Conservation (phyloP, 2,797 vertebrate species). For the Melanotaenia nigrans region DNA sequence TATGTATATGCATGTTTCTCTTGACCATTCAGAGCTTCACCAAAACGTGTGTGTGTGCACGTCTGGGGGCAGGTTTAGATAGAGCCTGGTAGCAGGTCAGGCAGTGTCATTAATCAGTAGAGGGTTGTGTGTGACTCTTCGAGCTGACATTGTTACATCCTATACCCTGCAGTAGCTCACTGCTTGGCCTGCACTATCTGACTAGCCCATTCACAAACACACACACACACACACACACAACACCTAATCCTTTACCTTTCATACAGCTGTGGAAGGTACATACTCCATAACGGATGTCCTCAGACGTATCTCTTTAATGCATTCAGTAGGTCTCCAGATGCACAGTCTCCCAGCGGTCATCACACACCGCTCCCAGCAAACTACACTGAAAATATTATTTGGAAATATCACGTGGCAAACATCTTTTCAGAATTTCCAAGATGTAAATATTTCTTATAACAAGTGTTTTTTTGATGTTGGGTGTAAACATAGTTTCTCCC, state of each 20-base stretch:
- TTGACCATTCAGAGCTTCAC: conserved; percentile 31
- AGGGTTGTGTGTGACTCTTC: conserved; percentile 82
- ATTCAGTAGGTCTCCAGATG: conserved; percentile 23
- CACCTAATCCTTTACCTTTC: conserved; percentile 38
- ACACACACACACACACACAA: conserved; percentile 30
- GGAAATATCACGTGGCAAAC: conserved; percentile 24
- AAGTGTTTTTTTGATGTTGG: conserved; percentile 12
- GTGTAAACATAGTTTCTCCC: conserved; percentile 18
- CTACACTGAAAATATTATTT: conserved; percentile 17
- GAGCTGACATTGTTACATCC: conserved; percentile 98
- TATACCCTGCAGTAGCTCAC: conserved; percentile 92
- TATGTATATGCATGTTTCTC: conserved; percentile 31
- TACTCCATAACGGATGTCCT: conserved; percentile 43
- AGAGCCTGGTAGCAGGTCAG: conserved; percentile 90
- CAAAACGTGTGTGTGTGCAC: conserved; percentile 35
- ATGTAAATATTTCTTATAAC: conserved; percentile 39
- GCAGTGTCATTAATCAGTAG: conserved; percentile 95
- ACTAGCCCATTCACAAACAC: conserved; percentile 41
- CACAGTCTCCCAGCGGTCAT: conserved; percentile 6
- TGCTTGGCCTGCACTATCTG: conserved; percentile 79
- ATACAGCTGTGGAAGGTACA: conserved; percentile 41
- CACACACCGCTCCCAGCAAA: conserved; percentile 10
- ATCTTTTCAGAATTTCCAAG: conserved; percentile 37
- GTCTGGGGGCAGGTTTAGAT: conserved; percentile 86
- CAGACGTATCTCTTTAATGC: conserved; percentile 36